Evolutionary conservation across 1,140 invertebrate species (phyloP).

Genomic region (Belonocnema kinseyi): DNA sequence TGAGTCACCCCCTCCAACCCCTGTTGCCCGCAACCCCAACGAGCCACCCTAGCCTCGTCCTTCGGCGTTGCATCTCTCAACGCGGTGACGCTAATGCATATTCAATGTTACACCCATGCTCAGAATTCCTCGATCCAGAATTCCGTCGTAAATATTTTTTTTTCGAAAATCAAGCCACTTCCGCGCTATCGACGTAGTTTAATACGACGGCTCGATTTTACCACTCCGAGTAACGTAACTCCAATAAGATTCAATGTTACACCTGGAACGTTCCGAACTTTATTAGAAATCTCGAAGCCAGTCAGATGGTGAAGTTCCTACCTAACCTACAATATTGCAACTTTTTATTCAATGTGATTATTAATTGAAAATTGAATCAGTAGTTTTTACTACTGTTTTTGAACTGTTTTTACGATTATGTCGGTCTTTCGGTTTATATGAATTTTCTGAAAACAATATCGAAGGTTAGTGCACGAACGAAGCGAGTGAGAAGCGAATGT

Average conservation of each 20-base stretch:
- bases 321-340: no score
- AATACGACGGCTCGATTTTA: neutral
- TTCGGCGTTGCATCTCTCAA: constrained; percentile 55
- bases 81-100: constrained; percentile 68
- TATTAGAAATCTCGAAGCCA: no score
- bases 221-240: neutral
- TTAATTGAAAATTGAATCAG: no score
- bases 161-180: neutral
- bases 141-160: constrained; percentile 12
- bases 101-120: constrained; percentile 58
- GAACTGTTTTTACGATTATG: no score
- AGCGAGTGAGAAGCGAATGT: no score
- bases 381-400: no score
- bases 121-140: constrained; percentile 12
- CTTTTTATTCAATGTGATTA: no score
- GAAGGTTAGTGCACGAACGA: no score
- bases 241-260: neutral
- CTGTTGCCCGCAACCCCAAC: constrained; percentile 48
- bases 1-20: constrained; percentile 52
- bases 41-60: constrained; percentile 47
- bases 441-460: no score
- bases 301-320: no score
- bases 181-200: neutral
- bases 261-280: neutral
- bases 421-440: no score